A percentile compares a stretch with the other conserved stretches of the same genome.
phyloP scores from a whole-genome alignment of 2,797 vertebrate species.

The Sardinella longiceps region DNA sequence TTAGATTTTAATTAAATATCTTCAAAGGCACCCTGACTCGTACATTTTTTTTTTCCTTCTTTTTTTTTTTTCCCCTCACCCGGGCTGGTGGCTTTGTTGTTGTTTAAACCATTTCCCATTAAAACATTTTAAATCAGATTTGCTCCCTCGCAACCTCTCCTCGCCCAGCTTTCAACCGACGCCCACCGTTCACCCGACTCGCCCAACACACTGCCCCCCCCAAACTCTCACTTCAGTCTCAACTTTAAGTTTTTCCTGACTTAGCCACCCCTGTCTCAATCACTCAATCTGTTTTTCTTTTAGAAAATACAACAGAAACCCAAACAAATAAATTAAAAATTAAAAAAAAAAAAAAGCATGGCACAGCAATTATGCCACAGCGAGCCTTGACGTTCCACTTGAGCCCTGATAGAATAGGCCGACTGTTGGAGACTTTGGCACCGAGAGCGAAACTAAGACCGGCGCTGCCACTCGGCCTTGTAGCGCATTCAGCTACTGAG shows the following conservation, averaged over 20 bases:
- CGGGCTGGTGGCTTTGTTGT: constrained; percentile 66
- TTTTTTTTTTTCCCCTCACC: constrained; percentile 72
- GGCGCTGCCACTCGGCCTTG: background rate
- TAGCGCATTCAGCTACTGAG: background rate
- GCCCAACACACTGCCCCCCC: constrained; percentile 10
- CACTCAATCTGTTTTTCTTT: background rate
- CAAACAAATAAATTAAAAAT: background rate
- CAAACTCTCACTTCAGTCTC: constrained; percentile 1
- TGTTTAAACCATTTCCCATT: constrained; percentile 65
- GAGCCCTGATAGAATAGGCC: no score
- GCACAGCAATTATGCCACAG: background rate
- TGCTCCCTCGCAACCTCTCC: constrained; percentile 28
- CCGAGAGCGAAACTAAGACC: background rate
- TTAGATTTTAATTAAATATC: constrained; percentile 99
- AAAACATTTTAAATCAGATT: constrained; percentile 59
- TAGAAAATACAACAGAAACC: no score
- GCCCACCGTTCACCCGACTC: constrained; percentile 27
- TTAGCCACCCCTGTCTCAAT: background rate
- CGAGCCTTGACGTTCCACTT: background rate
- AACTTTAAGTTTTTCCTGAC: constrained; percentile 5
- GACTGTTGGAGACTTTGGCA: background rate
- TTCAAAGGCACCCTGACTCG: constrained; percentile 99
- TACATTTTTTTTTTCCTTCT: constrained; percentile 86
- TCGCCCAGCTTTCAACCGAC: background rate
- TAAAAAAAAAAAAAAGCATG: background rate